Evolutionary conservation across 2,113 vertebrate genomes (phyloP).

Genomic region (Tyto alba): DNA sequence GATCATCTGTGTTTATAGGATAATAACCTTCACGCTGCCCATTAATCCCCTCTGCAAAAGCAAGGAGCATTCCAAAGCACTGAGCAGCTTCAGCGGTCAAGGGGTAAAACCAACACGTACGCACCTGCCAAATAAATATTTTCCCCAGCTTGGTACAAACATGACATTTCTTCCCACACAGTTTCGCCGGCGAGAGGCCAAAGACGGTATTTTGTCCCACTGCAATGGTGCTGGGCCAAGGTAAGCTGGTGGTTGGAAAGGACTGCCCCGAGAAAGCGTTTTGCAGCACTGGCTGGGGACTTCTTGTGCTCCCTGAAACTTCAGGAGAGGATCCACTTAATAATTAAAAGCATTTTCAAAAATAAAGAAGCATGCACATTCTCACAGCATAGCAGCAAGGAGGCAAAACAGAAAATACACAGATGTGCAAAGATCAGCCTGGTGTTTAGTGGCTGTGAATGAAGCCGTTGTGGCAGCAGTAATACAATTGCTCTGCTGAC

Average conservation of each 20-base stretch:
- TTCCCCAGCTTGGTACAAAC: background rate
- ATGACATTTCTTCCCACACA: background rate
- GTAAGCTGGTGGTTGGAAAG: background rate
- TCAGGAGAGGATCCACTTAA: background rate
- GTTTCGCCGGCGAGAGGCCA: background rate
- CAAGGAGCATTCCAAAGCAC: background rate
- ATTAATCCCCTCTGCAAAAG: background rate
- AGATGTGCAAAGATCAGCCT: background rate
- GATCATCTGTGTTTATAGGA: background rate
- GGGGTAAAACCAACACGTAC: background rate
- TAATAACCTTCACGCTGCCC: background rate
- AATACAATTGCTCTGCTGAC: background rate
- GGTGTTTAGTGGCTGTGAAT: background rate
- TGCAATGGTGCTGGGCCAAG: accelerated
- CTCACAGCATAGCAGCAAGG: background rate
- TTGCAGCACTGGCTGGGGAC: background rate
- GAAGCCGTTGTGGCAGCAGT: background rate
- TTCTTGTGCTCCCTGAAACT: background rate
- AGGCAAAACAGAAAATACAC: background rate
- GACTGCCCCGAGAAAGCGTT: background rate
- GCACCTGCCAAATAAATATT: background rate
- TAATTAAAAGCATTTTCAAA: background rate
- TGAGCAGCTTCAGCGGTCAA: background rate
- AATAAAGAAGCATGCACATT: background rate
- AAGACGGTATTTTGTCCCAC: accelerated